These are phyloP conservation scores for Nasalis larvatus DNA, from an alignment of 2,113 vertebrate species.

Conservation along the genomic window DNA sequence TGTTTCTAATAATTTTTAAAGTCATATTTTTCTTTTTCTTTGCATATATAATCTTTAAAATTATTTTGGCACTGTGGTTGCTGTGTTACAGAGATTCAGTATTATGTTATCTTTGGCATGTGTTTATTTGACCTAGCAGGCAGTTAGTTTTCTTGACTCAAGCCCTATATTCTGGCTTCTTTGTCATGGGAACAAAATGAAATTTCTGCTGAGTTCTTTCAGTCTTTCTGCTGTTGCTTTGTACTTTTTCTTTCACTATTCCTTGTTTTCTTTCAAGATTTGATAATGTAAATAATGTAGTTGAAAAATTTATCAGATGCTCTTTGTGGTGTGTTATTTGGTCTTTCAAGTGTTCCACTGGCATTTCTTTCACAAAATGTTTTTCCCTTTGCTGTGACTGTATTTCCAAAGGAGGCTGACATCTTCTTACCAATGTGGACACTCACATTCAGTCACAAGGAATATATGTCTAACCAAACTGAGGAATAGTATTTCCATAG, in stretches of 20 bases:
- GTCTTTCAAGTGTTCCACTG: neutral
- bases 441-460: neutral
- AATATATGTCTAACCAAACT: neutral
- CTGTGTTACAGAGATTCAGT: neutral
- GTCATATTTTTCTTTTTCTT: neutral
- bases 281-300: neutral
- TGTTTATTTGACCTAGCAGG: neutral
- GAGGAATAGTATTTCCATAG: neutral
- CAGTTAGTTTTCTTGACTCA: neutral
- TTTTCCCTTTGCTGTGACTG: neutral
- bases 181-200: neutral
- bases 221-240: neutral
- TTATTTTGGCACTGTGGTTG: neutral
- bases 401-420: neutral
- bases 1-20: neutral
- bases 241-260: neutral
- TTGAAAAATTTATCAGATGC: neutral
- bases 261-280: neutral
- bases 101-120: neutral
- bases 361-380: neutral
- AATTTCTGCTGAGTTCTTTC: neutral
- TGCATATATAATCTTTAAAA: neutral
- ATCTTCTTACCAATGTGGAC: neutral
- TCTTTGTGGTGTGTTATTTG: neutral
- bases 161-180: neutral